Conservation (phyloP, 2,797 vertebrate species). For the Muscicapa striata region DNA sequence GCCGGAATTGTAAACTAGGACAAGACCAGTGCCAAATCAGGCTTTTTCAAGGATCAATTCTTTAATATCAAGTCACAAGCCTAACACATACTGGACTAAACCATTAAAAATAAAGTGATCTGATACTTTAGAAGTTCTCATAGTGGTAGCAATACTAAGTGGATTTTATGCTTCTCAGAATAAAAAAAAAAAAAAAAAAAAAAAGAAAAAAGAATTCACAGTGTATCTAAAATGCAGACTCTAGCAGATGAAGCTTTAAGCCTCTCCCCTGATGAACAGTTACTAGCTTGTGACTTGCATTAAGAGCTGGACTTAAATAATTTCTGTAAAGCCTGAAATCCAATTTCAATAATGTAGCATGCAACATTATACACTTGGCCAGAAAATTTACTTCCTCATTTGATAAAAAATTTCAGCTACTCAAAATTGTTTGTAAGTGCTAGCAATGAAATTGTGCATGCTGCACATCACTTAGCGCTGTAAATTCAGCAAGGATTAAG, state of each 20-base stretch:
- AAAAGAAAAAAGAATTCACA: not conserved
- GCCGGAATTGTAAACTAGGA: not conserved
- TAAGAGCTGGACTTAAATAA: not conserved
- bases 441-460: not conserved
- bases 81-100: not conserved
- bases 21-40: not conserved
- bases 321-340: not conserved
- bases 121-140: not conserved
- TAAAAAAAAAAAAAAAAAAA: not conserved
- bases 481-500: not conserved
- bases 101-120: not conserved
- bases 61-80: not conserved
- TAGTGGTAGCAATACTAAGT: not conserved
- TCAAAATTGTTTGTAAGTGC: not conserved
- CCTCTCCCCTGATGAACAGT: not conserved
- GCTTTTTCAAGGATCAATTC: not conserved
- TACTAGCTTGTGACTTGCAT: not conserved
- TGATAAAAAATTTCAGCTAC: not conserved
- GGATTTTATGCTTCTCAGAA: not conserved
- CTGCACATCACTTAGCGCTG: not conserved
- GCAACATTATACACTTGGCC: not conserved
- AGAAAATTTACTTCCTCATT: not conserved
- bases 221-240: not conserved
- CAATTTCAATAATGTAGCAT: not conserved
- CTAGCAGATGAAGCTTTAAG: not conserved